phyloP scores from a whole-genome alignment of 2,797 vertebrate genomes.

The Chelmon rostratus region DNA sequence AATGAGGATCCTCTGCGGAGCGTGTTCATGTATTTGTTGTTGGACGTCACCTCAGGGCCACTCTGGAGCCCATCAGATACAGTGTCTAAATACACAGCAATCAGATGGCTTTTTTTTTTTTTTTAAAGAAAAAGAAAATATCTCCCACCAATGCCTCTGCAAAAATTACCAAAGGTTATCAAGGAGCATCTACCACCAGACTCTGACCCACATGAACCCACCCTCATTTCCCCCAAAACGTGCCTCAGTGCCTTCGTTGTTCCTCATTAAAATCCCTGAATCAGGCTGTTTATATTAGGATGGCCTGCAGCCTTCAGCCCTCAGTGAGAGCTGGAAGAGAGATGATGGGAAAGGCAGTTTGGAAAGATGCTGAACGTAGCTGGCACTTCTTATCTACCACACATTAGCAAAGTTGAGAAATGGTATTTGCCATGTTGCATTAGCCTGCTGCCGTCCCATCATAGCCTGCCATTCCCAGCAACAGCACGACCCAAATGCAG shows the following conservation, averaged over 20 bases:
- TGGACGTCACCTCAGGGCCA: constrained; percentile 90
- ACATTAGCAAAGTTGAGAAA: constrained; percentile 75
- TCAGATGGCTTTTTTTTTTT: constrained; percentile 89
- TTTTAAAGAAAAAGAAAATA: constrained; percentile 74
- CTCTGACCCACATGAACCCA: constrained; percentile 87
- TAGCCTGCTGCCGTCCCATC: constrained; percentile 81
- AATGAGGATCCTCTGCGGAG: constrained; percentile 91
- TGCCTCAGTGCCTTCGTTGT: constrained; percentile 77
- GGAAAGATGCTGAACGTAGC: constrained; percentile 63
- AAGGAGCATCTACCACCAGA: constrained; percentile 92
- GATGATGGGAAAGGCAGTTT: constrained; percentile 62
- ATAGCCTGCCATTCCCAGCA: constrained; percentile 80
- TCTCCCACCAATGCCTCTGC: constrained; percentile 89
- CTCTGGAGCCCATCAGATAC: constrained; percentile 93
- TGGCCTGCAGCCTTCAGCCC: constrained; percentile 32
- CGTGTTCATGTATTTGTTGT: constrained; percentile 94
- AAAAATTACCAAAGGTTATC: constrained; percentile 97
- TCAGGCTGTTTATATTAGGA: constrained; percentile 61
- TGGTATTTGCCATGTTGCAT: constrained; percentile 80
- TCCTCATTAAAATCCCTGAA: constrained; percentile 89
- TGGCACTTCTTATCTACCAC: constrained; percentile 81
- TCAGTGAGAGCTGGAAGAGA: constrained; percentile 42
- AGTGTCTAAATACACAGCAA: constrained; percentile 91
- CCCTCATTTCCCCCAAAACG: constrained; percentile 70
- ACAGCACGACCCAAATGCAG: constrained; percentile 84